phyloP scores from a whole-genome alignment of 2,113 vertebrate genomes.

The Ochotona princeps region DNA sequence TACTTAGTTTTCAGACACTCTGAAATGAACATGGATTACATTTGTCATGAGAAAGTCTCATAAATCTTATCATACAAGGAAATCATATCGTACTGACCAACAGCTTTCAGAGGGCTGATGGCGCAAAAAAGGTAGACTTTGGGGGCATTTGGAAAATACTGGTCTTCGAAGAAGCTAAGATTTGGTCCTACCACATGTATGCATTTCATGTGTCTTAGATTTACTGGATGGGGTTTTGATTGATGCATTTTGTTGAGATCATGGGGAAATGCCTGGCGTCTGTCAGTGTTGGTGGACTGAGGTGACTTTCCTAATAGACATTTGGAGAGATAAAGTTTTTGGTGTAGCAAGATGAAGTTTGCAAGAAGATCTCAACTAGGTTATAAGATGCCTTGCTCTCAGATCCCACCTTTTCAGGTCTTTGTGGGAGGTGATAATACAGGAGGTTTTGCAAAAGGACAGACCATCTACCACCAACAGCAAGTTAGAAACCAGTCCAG shows the following conservation, averaged over 20 bases:
- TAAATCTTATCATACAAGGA: neutral
- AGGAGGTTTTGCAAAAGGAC: neutral
- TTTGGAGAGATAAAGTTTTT: neutral
- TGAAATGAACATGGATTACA: slow-evolving; percentile 5
- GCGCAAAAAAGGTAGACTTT: neutral
- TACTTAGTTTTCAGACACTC: slow-evolving; percentile 15
- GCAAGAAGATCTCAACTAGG: neutral
- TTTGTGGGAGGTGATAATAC: neutral
- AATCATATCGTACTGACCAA: too few relatives aligned
- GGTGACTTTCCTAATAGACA: neutral
- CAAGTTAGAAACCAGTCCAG: neutral
- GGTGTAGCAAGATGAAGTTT: neutral
- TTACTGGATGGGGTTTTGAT: slow-evolving; percentile 20
- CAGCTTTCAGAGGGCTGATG: neutral
- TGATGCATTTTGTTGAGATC: neutral
- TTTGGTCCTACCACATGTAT: neutral
- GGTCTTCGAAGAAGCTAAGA: neutral
- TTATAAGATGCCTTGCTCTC: neutral
- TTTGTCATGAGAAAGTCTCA: neutral
- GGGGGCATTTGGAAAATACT: neutral
- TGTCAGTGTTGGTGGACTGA: neutral
- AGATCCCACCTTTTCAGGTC: neutral
- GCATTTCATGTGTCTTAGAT: neutral
- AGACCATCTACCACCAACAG: neutral
- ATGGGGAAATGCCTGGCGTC: neutral